A percentile compares a stretch with the other conserved stretches of the same genome.
phyloP scores from a whole-genome alignment of 2,888 invertebrate species.

The Eristalis intricaria region DNA sequence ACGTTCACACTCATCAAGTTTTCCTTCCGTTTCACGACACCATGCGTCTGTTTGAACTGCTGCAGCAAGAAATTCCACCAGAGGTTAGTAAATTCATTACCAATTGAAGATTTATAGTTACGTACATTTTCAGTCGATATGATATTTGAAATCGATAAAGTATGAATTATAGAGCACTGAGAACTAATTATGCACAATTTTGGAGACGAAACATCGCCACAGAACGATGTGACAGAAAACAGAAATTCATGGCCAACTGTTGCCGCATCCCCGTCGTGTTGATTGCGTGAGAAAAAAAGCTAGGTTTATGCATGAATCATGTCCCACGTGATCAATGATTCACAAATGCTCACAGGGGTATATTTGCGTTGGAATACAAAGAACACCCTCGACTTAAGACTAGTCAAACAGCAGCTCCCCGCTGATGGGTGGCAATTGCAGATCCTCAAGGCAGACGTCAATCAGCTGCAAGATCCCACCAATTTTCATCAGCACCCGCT shows the following conservation, averaged over 20 bases:
- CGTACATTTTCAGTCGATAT: too few species aligned
- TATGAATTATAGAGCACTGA: too few species aligned
- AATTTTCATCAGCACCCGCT: neutral
- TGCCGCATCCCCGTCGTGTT: too few species aligned
- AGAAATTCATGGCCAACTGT: neutral
- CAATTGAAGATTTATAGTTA: neutral
- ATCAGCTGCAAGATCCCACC: conserved; percentile 14
- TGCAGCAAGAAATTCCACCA: conserved; percentile 41
- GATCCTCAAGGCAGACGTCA: conserved; percentile 7
- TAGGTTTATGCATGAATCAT: too few species aligned
- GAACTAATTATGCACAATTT: too few species aligned
- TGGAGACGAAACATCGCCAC: neutral
- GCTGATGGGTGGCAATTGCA: neutral
- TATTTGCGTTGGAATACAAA: neutral
- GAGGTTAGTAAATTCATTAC: conserved; percentile 13
- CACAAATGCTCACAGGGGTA: neutral
- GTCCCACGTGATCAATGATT: too few species aligned
- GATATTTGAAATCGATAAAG: too few species aligned
- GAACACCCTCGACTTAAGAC: neutral
- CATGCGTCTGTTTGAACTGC: conserved; percentile 46
- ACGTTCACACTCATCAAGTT: neutral
- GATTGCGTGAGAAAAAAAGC: too few species aligned
- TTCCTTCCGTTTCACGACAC: neutral
- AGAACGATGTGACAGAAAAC: neutral
- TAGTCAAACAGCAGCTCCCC: neutral